Evolutionary conservation across 2,888 invertebrate genomes (phyloP).

Genomic region (Thera obeliscata): DNA sequence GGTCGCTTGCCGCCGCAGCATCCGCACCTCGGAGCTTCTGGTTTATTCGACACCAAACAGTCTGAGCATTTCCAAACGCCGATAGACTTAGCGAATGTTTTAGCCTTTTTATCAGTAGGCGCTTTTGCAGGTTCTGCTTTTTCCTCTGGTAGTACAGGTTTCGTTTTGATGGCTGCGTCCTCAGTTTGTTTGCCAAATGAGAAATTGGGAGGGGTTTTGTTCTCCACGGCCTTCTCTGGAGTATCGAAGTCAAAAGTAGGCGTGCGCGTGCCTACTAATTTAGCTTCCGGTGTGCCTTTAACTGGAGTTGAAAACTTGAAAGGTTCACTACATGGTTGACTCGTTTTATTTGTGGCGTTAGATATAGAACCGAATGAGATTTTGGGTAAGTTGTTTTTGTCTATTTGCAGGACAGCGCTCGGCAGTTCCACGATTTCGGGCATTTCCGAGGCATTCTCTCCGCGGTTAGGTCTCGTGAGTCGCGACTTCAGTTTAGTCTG

Average conservation of each 20-base stretch:
- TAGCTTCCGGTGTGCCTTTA: constrained; percentile 49
- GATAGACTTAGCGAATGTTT: constrained; percentile 12
- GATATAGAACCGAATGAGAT: constrained; percentile 52
- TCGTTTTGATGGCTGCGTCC: constrained; percentile 34
- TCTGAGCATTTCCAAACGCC: constrained; percentile 52
- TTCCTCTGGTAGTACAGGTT: constrained; percentile 24
- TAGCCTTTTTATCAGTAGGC: constrained; percentile 9
- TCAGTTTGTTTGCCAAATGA: constrained; percentile 13
- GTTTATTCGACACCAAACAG: constrained; percentile 60
- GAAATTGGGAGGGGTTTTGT: constrained; percentile 20
- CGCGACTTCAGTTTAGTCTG: constrained; percentile 61
- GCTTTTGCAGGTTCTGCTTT: constrained; percentile 6
- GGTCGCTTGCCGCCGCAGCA: constrained; percentile 59
- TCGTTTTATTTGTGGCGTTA: constrained; percentile 32
- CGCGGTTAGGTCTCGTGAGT: constrained; percentile 54
- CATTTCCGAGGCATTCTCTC: constrained; percentile 38
- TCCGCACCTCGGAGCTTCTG: constrained; percentile 55
- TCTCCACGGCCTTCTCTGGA: constrained; percentile 57
- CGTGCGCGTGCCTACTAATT: constrained; percentile 6
- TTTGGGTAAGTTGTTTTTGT: constrained; percentile 65
- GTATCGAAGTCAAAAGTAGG: constrained; percentile 59
- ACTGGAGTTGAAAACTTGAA: constrained; percentile 66
- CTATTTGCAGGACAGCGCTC: constrained; percentile 60
- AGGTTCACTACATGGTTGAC: constrained; percentile 40
- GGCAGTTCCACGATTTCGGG: constrained; percentile 55